Percentiles rank a stretch among this genome's conserved stretches.
Evolutionary conservation across 2,113 vertebrate species (phyloP).

Genomic region (Microcebus jonahi): DNA sequence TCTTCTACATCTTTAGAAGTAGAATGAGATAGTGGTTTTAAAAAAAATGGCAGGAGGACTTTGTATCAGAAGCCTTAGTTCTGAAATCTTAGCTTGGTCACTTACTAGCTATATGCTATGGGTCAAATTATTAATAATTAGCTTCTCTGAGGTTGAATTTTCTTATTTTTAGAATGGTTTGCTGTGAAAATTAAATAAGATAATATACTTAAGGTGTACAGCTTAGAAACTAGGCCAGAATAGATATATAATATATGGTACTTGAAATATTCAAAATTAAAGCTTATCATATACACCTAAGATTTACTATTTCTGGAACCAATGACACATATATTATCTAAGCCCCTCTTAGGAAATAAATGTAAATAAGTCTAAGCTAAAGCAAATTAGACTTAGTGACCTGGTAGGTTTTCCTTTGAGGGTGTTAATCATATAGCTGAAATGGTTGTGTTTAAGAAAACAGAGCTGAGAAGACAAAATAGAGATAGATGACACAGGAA

Average conservation of each 20-base stretch:
- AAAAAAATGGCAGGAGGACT: background rate
- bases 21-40: background rate
- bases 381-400: constrained; percentile 1
- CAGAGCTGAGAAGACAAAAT: background rate
- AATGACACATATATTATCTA: constrained; percentile 4
- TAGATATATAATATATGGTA: background rate
- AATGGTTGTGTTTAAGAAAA: constrained; percentile 40
- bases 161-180: constrained; percentile 7
- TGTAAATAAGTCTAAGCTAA: constrained; percentile 42
- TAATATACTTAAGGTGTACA: background rate
- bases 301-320: constrained; percentile 31
- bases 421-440: constrained; percentile 44
- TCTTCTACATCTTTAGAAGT: background rate
- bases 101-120: background rate
- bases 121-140: constrained; percentile 20
- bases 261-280: constrained; percentile 6
- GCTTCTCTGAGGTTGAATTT: background rate
- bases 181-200: background rate
- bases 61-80: background rate
- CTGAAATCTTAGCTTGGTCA: background rate
- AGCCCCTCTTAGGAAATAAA: constrained; percentile 32
- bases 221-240: background rate
- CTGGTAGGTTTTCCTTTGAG: constrained; percentile 31
- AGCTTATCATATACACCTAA: background rate
- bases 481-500: background rate